Conservation (phyloP, 1,140 invertebrate genomes). For the Chionoecetes opilio region DNA sequence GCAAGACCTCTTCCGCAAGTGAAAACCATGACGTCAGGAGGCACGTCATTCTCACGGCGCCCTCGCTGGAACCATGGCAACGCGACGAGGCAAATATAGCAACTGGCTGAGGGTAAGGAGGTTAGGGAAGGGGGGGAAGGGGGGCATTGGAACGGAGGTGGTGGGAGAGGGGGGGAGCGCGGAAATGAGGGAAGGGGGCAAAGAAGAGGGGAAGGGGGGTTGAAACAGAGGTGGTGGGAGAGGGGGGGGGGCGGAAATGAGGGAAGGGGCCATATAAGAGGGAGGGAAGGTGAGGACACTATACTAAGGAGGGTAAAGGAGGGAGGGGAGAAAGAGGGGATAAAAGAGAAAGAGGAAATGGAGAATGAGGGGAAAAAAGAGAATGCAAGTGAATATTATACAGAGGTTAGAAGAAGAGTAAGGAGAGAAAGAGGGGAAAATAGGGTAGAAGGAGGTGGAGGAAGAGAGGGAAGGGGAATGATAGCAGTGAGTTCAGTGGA, state of each 20-base stretch:
- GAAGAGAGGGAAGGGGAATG: too few relatives aligned
- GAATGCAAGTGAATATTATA: too few relatives aligned
- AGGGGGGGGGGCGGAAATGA: background rate
- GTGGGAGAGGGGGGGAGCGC: background rate
- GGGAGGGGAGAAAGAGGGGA: background rate
- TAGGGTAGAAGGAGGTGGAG: too few relatives aligned
- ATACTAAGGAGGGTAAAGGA: background rate
- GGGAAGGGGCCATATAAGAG: too few relatives aligned
- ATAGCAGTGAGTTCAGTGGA: too few relatives aligned
- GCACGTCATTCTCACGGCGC: background rate
- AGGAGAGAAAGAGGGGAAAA: too few relatives aligned
- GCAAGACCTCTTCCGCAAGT: background rate
- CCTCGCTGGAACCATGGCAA: conserved; percentile 2
- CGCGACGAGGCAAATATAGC: background rate
- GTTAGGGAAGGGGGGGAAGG: background rate
- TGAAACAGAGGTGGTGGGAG: background rate
- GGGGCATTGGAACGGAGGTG: background rate
- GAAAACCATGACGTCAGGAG: background rate
- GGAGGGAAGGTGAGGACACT: background rate
- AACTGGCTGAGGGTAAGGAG: background rate
- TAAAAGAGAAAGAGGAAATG: background rate
- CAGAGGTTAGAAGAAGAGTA: too few relatives aligned
- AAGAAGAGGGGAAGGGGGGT: background rate
- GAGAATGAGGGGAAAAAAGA: too few relatives aligned
- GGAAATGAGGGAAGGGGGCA: background rate